Conservation (phyloP, 2,797 vertebrate genomes). For the Tenualosa thibaudeaui region DNA sequence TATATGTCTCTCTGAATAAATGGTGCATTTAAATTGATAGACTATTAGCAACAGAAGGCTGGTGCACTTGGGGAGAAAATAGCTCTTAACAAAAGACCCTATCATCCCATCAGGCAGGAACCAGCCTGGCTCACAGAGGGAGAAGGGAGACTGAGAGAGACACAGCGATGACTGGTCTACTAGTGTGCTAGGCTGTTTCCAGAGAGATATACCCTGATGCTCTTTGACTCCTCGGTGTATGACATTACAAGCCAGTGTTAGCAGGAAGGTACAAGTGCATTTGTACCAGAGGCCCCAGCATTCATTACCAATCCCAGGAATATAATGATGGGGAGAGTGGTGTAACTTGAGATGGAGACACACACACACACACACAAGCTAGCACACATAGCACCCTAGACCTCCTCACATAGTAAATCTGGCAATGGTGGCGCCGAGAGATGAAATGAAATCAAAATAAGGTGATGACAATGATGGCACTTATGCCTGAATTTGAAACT, state of each 20-base stretch:
- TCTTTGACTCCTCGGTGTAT: not conserved
- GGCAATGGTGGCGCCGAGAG: constrained; percentile 72
- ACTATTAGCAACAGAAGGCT: not conserved
- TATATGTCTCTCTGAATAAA: not conserved
- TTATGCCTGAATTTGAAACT: constrained; percentile 72
- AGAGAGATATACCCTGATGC: not conserved
- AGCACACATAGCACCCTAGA: not conserved
- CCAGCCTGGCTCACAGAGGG: not conserved
- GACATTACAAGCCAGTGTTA: not conserved
- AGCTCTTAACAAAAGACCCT: not conserved
- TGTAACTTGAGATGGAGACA: constrained; percentile 41
- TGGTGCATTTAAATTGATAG: not conserved
- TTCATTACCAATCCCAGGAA: not conserved
- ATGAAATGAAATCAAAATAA: constrained; percentile 81
- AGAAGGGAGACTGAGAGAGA: not conserved
- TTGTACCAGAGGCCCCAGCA: not conserved
- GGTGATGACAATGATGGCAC: constrained; percentile 80
- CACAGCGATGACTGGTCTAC: not conserved
- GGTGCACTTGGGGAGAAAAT: not conserved
- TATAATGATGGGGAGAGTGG: not conserved
- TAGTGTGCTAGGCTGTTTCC: not conserved
- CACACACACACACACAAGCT: constrained; percentile 29
- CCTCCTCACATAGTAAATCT: not conserved
- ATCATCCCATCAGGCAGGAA: not conserved
- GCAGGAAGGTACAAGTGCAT: not conserved